Base-by-base conservation (phyloP, 2,113 vertebrate genomes). In the Rhea pennata region DNA sequence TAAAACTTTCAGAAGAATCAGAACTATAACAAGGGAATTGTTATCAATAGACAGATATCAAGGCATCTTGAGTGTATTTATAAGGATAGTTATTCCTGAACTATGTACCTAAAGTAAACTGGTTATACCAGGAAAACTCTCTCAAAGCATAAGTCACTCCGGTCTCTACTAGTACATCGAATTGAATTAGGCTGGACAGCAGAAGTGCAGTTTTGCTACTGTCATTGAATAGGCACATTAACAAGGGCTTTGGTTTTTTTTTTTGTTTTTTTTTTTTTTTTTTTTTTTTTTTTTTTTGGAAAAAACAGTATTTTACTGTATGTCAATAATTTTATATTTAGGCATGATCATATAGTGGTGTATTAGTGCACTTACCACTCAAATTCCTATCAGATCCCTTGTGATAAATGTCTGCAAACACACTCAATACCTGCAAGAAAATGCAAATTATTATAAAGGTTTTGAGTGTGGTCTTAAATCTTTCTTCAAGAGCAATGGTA, bases 171-270 rank as follows among this genome's bases (percentile, higher is more conserved):
- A 53, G 46, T 20, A 69, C 36, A 17, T 3, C 46, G 33, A 64
- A 33, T 24, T 69, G 40, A 79, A 59, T 39, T 5, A 39, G 72
- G 44, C 31, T 20, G 14, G 51, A 51, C 3, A n/a, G 64, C 19
- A 24, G 64, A 65, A 56, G 14, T 51, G 8, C 31, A 66, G 3
- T 40, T 61, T 40, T 46, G 27, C 31, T 33, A 33, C 61, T 67
- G 0, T 20, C 2, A 0, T 23, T 39, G 10, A 4, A 20, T 15
- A 39, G 54, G 46, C n/a, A 8, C n/a, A 11, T 19, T 22, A 46
- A 73, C 66, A 42, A 50, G 20, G 40, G 13, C 61, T 54, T 53
- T 9, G 40, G 40, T n/a, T 78, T 36, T 36, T 36, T 36, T 6
- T 36, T 36, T 36, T 36, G 6, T 36, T 36, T 36, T 6, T n/a